Evolutionary conservation across 2,113 vertebrate genomes (phyloP).

Genomic region (Gambusia affinis): DNA sequence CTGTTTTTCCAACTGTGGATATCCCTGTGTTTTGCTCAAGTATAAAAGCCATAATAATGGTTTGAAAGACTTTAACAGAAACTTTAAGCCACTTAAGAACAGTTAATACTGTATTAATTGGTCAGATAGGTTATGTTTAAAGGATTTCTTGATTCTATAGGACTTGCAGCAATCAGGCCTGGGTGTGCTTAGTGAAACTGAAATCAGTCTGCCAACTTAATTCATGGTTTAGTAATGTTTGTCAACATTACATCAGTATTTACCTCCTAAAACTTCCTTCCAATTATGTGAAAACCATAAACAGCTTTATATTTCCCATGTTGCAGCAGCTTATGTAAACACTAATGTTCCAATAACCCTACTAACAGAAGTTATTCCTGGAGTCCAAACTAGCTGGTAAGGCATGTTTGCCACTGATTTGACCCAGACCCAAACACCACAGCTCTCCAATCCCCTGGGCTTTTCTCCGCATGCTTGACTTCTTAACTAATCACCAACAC

Average conservation of each 20-base stretch:
- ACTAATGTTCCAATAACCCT: background rate
- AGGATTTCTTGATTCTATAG: too few species aligned
- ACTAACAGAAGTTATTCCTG: background rate
- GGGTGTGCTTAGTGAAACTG: too few species aligned
- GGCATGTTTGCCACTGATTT: conserved; percentile 30
- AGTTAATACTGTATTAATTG: too few species aligned
- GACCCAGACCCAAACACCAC: conserved; percentile 30
- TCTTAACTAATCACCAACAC: conserved; percentile 64
- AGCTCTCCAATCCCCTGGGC: conserved; percentile 42
- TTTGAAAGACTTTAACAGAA: too few species aligned
- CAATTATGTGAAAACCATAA: background rate
- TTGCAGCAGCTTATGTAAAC: background rate
- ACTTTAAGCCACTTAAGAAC: too few species aligned
- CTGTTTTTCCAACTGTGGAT: too few species aligned
- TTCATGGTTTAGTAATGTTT: background rate
- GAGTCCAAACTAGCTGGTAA: conserved; percentile 10
- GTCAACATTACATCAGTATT: background rate
- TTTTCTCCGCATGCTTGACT: conserved; percentile 71
- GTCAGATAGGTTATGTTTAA: too few species aligned
- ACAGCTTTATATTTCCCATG: background rate
- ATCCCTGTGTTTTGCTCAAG: too few species aligned
- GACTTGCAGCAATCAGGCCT: too few species aligned
- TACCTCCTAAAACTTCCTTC: background rate
- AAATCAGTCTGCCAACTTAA: too few species aligned
- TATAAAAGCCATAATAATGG: too few species aligned